Conservation (phyloP, 1,140 invertebrate genomes). For the Papilio machaon region DNA sequence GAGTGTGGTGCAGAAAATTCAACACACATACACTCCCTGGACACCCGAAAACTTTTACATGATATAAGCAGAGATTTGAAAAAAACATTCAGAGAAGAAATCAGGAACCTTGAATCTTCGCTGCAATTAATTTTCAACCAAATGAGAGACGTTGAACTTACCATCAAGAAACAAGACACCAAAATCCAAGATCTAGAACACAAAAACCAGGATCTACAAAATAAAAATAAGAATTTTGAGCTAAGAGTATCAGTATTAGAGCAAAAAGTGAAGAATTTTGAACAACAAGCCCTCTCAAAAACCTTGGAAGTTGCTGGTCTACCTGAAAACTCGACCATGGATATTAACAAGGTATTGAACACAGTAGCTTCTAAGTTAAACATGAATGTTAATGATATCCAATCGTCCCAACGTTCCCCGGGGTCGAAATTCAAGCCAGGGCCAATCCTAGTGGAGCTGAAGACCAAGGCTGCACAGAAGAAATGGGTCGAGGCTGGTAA, state of each 20-base stretch:
- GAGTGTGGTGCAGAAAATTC: conserved; percentile 1
- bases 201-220: conserved; percentile 50
- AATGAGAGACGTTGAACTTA: conserved; percentile 46
- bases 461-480: conserved; percentile 35
- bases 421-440: conserved; percentile 45
- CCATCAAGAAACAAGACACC: conserved; percentile 47
- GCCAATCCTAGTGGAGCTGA: conserved; percentile 45
- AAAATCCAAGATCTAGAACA: conserved; percentile 49
- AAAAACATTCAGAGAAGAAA: conserved; percentile 45
- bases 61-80: conserved; percentile 50
- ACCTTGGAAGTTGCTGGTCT: conserved; percentile 52
- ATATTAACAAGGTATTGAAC: neutral
- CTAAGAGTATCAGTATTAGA: conserved; percentile 47
- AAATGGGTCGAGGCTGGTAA: conserved; percentile 46
- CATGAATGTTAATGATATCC: conserved; percentile 37
- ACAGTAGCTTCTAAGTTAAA: conserved; percentile 44
- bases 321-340: conserved; percentile 40
- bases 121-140: conserved; percentile 51
- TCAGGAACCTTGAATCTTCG: conserved; percentile 29
- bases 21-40: neutral
- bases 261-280: conserved; percentile 42
- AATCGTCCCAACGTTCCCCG: conserved; percentile 39
- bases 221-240: conserved; percentile 54
- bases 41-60: conserved; percentile 42
- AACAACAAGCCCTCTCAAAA: conserved; percentile 48